These are phyloP conservation scores for Eugnorisma glareosa DNA, from an alignment of 2,888 invertebrate species.

Conservation along the genomic window DNA sequence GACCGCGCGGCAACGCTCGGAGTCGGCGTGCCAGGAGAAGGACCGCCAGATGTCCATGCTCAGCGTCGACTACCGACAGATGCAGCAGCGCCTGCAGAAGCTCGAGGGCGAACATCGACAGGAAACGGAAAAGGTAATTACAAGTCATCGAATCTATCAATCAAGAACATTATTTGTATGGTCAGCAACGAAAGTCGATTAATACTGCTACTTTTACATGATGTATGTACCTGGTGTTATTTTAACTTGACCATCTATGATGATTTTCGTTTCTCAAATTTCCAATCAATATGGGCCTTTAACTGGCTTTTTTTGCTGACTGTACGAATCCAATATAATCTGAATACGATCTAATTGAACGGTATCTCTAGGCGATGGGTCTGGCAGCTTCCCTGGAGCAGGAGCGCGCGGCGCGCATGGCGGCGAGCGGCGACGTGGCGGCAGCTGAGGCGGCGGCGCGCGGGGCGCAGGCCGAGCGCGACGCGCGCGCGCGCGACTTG, in stretches of 20 bases:
- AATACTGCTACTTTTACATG: not conserved
- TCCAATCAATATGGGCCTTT: not conserved
- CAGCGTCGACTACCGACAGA: slow-evolving; percentile 98
- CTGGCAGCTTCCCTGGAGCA: slow-evolving; percentile 97
- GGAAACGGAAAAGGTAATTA: slow-evolving; percentile 94
- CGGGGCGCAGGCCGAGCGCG: slow-evolving; percentile 88
- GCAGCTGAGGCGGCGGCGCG: slow-evolving; percentile 86
- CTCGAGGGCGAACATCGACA: slow-evolving; percentile 97
- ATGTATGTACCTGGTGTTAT: no score
- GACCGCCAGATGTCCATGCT: slow-evolving; percentile 98
- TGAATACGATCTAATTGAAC: not conserved
- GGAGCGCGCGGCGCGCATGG: slow-evolving; percentile 96
- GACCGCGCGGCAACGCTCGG: slow-evolving; percentile 95
- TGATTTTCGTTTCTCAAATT: not conserved
- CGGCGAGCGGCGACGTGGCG: slow-evolving; percentile 95
- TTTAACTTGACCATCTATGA: not conserved
- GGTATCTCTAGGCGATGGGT: slow-evolving; percentile 91
- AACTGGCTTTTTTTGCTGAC: not conserved
- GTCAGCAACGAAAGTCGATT: slow-evolving; percentile 8
- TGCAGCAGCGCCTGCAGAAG: slow-evolving; percentile 96
- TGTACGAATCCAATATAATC: not conserved
- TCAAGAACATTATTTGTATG: not conserved
- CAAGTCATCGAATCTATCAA: not conserved
- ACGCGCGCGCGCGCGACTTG: slow-evolving; percentile 84
- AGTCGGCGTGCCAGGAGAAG: slow-evolving; percentile 96